Base-by-base conservation (phyloP, 2,113 vertebrate genomes). In the Aegotheles bennettii region DNA sequence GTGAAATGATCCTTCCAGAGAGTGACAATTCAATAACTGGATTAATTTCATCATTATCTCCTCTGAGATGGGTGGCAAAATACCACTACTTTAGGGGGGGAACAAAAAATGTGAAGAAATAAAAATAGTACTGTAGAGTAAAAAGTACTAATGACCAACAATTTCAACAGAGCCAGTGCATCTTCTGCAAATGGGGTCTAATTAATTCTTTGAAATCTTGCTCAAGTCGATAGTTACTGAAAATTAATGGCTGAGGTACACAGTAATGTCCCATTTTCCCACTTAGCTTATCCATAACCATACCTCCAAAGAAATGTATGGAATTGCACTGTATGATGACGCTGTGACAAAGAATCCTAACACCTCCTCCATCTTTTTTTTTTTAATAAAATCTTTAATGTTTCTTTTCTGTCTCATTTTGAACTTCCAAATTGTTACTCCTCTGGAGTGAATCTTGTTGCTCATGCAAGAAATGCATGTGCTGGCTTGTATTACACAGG, bases 11-110 rank as follows among this genome's bases (percentile, higher is more conserved):
- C 71, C 90, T 94, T 96, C 45, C 45, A 74, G 75, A 88, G 57
- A 77, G 33, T 74, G 33, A 16, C 47, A 67, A 45, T 65, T 86
- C 75, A 78, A 80, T 94, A 95, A 83, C 17, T 70, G 35, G 59
- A 90, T 94, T 90, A 90, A 92, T 88, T 92, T 95, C 35, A 67
- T 88, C 63, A 35, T 90, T 93, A 57, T 40, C 33, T 88, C 31
- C 31, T 81, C 35, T 33, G 63, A 54, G 64, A 74, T 81, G 9
- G 14, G 24, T 81, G 59, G n/a, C 40, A 80, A 76, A 88, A 88
- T 83, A 43, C 13, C 21, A 20, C 9, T n/a, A 24, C 45, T 48
- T 33, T 65, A 48, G 65, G 31, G 17, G 7, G 5, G 23, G 59
- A 59, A 38, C 11, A 31, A 38, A 81, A 83, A 73, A 57, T 38